Evolutionary conservation across 2,797 vertebrate genomes (phyloP), one percentile per base, ranked within the genome.

Genomic region (Chaunax sp.): DNA sequence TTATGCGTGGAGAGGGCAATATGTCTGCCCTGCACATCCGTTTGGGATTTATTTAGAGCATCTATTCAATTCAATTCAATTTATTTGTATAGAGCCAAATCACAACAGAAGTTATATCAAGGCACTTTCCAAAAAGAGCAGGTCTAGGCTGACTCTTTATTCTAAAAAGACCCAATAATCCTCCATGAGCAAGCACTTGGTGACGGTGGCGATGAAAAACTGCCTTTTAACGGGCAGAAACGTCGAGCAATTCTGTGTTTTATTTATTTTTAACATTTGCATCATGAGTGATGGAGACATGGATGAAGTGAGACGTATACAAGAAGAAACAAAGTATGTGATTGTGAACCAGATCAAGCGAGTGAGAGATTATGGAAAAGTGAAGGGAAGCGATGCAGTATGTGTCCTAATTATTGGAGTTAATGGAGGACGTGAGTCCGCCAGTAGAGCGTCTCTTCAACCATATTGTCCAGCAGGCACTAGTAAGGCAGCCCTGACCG

Each of bases 331-430:
- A 43, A 59, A 25, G 18, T 15, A 25, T 22, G 55, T 46, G 13
- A 30, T 20, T 72, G 58, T 73, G 52, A 75, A 68, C 63, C 37
- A 61, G 80, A 75, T 82, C 56, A 76, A 84, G 56, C 41, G 25
- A 77, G 72, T 54, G 72, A 75, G 69, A 75, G 71, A 90, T 83
- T 75, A 80, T 70, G 70, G 64, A 74, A 79, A 87, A 81, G 60
- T 60, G 83, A 72, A 71, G 59, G 64, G 37, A 73, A 72, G 76
- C 22, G 57, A 84, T 91, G 80, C 78, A 72, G 74, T 81, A n/a
- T n/a, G 67, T 73, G 77, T 89, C 83, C 90, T 89, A 92, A 93
- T 95, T 94, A 94, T 92, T 88, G 84, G 86, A 93, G 93, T 92
- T 86, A 88, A 84, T 78, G 78, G 90, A 89, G 89, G 89, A 90